Percentiles rank a stretch among this genome's conserved stretches.
phyloP scores from a whole-genome alignment of 1,140 invertebrate genomes.

The Drosophila sturtevanti region DNA sequence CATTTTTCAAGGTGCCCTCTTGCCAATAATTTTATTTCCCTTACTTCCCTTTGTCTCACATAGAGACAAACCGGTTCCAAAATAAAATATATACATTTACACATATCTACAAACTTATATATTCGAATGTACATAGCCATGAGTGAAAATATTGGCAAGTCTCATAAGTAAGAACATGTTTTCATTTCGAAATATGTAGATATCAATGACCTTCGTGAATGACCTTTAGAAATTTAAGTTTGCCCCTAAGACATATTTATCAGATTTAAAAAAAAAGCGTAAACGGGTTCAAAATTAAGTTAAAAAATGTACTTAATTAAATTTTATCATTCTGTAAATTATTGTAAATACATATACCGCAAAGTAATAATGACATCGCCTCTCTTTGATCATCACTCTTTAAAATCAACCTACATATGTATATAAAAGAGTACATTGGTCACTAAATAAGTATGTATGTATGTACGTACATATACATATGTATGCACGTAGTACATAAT shows the following conservation, averaged over 20 bases:
- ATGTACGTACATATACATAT: not conserved
- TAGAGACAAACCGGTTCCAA: slow-evolving; percentile 62
- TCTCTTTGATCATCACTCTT: too few species aligned
- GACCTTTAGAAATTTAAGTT: slow-evolving; percentile 41
- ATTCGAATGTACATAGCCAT: not conserved
- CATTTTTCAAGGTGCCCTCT: slow-evolving; percentile 68
- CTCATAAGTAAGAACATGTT: slow-evolving; percentile 37
- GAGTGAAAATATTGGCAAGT: slow-evolving; percentile 36
- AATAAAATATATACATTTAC: slow-evolving; percentile 30
- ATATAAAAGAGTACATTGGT: not conserved
- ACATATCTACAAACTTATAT: too few species aligned
- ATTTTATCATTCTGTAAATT: not conserved
- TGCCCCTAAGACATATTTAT: not conserved
- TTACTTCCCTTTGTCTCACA: slow-evolving; percentile 20
- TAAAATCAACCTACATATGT: too few species aligned
- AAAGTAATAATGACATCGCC: too few species aligned
- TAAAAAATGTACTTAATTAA: too few species aligned
- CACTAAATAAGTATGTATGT: not conserved
- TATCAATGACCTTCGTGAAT: slow-evolving; percentile 53
- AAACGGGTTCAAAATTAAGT: not conserved
- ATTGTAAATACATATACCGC: not conserved
- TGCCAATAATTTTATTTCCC: slow-evolving; percentile 38
- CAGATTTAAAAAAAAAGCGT: slow-evolving; percentile 3
- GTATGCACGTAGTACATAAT: too few species aligned
- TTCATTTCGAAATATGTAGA: slow-evolving; percentile 31